Conservation (phyloP, 2,888 invertebrate species). For the Phyllotreta cruciferae region DNA sequence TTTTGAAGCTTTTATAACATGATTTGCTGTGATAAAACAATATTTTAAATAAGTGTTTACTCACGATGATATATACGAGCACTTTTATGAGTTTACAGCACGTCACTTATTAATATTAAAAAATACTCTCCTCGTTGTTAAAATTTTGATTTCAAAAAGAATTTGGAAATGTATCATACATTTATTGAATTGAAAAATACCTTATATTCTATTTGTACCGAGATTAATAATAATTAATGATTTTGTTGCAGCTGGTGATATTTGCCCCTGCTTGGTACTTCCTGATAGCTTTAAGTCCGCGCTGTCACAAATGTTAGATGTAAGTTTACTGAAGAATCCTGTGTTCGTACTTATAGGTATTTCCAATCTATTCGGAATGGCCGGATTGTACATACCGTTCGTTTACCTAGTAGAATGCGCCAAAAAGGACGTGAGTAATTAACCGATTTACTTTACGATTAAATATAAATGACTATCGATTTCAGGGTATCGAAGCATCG, state of each 20-base stretch:
- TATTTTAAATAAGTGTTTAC: too few relatives aligned
- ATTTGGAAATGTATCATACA: not conserved
- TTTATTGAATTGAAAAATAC: not conserved
- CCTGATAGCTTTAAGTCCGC: slow-evolving; percentile 85
- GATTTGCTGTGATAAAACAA: too few relatives aligned
- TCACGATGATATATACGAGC: too few relatives aligned
- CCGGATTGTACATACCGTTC: slow-evolving; percentile 96
- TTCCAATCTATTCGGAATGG: slow-evolving; percentile 96
- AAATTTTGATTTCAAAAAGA: not conserved
- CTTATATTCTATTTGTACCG: not conserved
- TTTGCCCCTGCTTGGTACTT: slow-evolving; percentile 80
- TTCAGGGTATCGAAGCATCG: slow-evolving; percentile 73
- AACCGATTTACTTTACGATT: not conserved
- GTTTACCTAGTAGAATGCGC: slow-evolving; percentile 91
- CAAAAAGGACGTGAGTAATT: slow-evolving; percentile 67
- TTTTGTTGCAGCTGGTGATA: slow-evolving; percentile 71
- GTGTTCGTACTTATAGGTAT: slow-evolving; percentile 91
- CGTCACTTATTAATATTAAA: too few relatives aligned
- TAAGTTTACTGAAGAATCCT: slow-evolving; percentile 85
- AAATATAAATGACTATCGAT: slow-evolving; percentile 35
- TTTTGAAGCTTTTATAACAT: too few relatives aligned
- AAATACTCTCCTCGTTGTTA: too few relatives aligned
- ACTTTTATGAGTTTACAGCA: too few relatives aligned
- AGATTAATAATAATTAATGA: slow-evolving; percentile 1
- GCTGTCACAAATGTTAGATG: slow-evolving; percentile 88